These are phyloP conservation scores for Syngnathus acus DNA, from an alignment of 2,797 vertebrate species.

Conservation along the genomic window DNA sequence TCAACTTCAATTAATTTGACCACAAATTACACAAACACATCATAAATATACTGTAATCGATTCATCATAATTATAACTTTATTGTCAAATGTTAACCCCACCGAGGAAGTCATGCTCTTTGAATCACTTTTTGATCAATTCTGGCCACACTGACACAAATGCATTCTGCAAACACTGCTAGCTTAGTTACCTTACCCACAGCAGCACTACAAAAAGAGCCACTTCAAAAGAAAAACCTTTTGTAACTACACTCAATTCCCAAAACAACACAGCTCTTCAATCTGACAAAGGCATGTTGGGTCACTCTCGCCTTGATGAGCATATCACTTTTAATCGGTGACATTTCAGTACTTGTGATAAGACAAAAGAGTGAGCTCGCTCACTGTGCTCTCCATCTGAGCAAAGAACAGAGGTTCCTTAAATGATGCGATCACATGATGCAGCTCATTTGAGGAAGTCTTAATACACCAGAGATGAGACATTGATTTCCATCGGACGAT, in stretches of 20 bases:
- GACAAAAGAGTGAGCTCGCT: slow-evolving; percentile 31
- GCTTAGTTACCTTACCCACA: background rate
- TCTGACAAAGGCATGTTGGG: slow-evolving; percentile 4
- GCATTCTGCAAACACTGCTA: background rate
- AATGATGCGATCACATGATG: slow-evolving; percentile 51
- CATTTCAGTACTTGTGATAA: slow-evolving; percentile 29
- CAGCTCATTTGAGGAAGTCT: slow-evolving; percentile 58
- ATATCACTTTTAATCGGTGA: slow-evolving; percentile 24
- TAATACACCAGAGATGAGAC: slow-evolving; percentile 60
- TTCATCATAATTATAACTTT: too few species aligned
- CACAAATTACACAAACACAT: background rate
- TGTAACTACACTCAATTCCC: slow-evolving; percentile 6
- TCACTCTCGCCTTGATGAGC: slow-evolving; percentile 20
- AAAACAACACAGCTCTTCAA: slow-evolving; percentile 10
- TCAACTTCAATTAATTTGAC: background rate
- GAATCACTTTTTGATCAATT: too few species aligned
- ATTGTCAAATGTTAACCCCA: too few species aligned
- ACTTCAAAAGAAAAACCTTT: background rate
- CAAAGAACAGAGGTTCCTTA: slow-evolving; percentile 45
- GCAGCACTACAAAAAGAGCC: background rate
- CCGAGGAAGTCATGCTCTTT: too few species aligned
- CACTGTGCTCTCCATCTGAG: slow-evolving; percentile 28
- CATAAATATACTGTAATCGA: too few species aligned
- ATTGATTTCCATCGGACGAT: slow-evolving; percentile 61
- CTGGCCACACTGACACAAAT: background rate